phyloP scores from a whole-genome alignment of 2,888 invertebrate species.

The Polydrusus tereticollis region DNA sequence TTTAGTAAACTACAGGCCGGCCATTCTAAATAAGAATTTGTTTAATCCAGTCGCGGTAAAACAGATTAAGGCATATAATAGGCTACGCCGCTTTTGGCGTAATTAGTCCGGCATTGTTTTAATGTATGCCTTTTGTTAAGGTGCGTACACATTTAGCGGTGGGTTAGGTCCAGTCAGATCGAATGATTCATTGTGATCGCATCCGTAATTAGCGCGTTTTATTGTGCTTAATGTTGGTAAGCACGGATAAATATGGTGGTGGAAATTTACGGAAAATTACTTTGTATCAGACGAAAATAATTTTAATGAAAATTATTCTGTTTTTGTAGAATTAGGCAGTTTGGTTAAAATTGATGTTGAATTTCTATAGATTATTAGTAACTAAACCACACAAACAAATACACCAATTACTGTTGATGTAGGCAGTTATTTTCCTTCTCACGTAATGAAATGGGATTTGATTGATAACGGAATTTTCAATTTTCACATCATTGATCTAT shows the following conservation, averaged over 20 bases:
- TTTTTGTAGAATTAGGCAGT: too few relatives aligned
- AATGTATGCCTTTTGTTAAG: conserved; percentile 50
- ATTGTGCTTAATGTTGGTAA: not conserved
- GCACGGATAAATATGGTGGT: not conserved
- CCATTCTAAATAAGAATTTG: conserved; percentile 58
- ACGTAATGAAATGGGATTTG: too few relatives aligned
- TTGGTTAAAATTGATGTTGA: too few relatives aligned
- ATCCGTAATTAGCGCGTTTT: conserved; percentile 18
- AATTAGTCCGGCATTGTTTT: conserved; percentile 55
- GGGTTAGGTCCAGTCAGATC: conserved; percentile 46
- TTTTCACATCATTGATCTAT: too few relatives aligned
- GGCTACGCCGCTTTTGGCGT: conserved; percentile 51
- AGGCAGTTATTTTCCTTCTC: too few relatives aligned
- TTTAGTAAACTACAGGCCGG: conserved; percentile 11
- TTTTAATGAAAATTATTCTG: too few relatives aligned
- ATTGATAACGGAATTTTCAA: too few relatives aligned
- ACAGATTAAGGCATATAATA: conserved; percentile 58
- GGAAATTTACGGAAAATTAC: too few relatives aligned
- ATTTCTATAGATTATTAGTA: too few relatives aligned
- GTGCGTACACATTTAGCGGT: conserved; percentile 34
- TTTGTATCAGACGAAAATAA: too few relatives aligned
- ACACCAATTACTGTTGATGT: too few relatives aligned
- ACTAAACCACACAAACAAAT: too few relatives aligned
- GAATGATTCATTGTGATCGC: conserved; percentile 43
- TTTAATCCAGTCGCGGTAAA: conserved; percentile 54